These are phyloP conservation scores for Idaea aversata DNA, from an alignment of 2,888 invertebrate genomes.

Conservation along the genomic window DNA sequence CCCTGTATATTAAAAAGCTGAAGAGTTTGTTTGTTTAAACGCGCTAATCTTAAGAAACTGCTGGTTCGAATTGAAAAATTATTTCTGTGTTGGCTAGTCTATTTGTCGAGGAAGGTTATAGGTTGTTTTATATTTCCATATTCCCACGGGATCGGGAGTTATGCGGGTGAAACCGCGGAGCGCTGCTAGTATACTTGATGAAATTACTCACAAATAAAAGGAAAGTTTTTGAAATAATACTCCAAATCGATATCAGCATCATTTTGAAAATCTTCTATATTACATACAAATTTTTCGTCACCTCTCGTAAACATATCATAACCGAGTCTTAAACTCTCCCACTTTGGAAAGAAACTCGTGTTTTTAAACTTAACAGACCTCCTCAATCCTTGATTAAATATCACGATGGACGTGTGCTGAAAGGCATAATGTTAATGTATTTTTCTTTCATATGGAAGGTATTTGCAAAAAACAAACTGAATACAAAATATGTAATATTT, in stretches of 20 bases:
- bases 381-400: slow-evolving; percentile 44
- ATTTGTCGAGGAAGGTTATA: too few relatives aligned
- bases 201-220: slow-evolving; percentile 33
- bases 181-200: not conserved
- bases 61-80: too few relatives aligned
- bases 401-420: slow-evolving; percentile 43
- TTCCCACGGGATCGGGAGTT: too few relatives aligned
- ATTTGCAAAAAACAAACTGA: too few relatives aligned
- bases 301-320: slow-evolving; percentile 45
- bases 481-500: too few relatives aligned
- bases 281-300: slow-evolving; percentile 45
- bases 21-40: too few relatives aligned
- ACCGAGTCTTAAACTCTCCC: slow-evolving; percentile 56
- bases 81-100: too few relatives aligned
- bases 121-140: too few relatives aligned
- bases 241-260: slow-evolving; percentile 45
- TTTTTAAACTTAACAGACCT: slow-evolving; percentile 40
- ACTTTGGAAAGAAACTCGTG: slow-evolving; percentile 51
- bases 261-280: slow-evolving; percentile 46
- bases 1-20: too few relatives aligned
- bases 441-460: too few relatives aligned
- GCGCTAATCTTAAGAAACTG: too few relatives aligned
- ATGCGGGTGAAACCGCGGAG: too few relatives aligned
- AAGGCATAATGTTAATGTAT: slow-evolving; percentile 11
- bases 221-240: slow-evolving; percentile 37